phyloP scores from a whole-genome alignment of 2,797 vertebrate species.

The Dallia pectoralis region DNA sequence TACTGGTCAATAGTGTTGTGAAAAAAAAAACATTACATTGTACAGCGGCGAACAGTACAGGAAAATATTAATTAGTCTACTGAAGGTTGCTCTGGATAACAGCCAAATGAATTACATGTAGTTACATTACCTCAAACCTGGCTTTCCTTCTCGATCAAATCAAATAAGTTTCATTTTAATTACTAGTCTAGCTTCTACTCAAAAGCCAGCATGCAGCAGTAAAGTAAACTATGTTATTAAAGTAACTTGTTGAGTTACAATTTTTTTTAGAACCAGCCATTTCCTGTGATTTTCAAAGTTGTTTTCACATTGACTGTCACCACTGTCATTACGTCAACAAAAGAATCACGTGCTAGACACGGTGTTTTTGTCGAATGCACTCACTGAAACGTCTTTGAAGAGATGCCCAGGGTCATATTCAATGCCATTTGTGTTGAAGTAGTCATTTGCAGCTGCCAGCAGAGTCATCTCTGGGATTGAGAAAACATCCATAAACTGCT shows the following conservation, averaged over 20 bases:
- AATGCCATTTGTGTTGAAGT: slow-evolving; percentile 79
- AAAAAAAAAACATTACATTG: no score
- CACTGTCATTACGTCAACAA: background rate
- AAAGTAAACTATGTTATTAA: background rate
- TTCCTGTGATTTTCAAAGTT: background rate
- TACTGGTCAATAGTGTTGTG: no score
- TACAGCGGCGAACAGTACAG: no score
- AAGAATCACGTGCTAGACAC: background rate
- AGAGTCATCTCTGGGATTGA: slow-evolving; percentile 87
- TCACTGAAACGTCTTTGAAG: slow-evolving; percentile 85
- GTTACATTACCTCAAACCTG: no score
- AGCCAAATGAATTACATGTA: no score
- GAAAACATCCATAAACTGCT: slow-evolving; percentile 89
- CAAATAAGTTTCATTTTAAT: background rate
- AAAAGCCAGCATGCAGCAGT: background rate
- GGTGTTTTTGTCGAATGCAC: slow-evolving; percentile 18
- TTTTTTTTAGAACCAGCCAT: background rate
- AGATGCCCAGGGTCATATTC: slow-evolving; percentile 86
- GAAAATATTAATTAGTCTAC: no score
- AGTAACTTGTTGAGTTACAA: background rate
- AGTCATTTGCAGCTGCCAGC: slow-evolving; percentile 80
- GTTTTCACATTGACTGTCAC: background rate
- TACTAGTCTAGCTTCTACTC: background rate
- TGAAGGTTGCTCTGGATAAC: no score
- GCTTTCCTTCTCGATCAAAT: no score